Conservation (phyloP, 2,888 invertebrate species). For the Troides aeacus region DNA sequence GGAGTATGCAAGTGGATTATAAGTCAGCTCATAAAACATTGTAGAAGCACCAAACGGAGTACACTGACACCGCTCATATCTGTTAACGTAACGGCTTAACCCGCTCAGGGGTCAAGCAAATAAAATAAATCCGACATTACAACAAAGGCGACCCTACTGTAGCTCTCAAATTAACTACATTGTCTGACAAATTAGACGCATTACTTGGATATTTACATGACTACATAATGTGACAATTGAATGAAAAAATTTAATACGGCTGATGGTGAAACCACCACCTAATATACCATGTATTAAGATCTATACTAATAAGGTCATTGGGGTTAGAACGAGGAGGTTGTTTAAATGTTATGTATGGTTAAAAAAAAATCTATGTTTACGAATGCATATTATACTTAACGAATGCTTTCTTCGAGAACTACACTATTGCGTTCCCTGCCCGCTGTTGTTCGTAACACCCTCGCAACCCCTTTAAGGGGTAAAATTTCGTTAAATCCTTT, state of each 20-base stretch:
- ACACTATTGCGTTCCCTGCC: no score
- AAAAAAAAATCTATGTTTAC: no score
- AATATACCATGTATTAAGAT: background rate
- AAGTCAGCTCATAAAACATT: background rate
- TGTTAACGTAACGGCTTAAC: constrained; percentile 18
- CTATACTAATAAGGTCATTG: background rate
- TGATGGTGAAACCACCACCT: background rate
- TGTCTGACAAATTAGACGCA: constrained; percentile 15
- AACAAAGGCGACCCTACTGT: background rate
- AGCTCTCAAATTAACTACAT: constrained; percentile 8
- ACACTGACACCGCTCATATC: background rate
- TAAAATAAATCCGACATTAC: constrained; percentile 20
- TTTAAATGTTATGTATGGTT: no score
- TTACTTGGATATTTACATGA: constrained; percentile 6
- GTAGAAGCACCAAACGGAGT: background rate
- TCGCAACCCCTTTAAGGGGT: no score
- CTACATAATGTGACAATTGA: constrained; percentile 13
- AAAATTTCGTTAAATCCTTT: no score
- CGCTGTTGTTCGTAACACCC: no score
- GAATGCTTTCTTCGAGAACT: no score
- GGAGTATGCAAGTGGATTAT: background rate
- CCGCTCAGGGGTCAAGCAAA: constrained; percentile 17
- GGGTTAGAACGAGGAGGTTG: background rate
- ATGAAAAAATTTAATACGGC: constrained; percentile 5
- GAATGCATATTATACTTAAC: no score